phyloP scores from a whole-genome alignment of 2,888 invertebrate species.

The Lycocerus yunnanus region DNA sequence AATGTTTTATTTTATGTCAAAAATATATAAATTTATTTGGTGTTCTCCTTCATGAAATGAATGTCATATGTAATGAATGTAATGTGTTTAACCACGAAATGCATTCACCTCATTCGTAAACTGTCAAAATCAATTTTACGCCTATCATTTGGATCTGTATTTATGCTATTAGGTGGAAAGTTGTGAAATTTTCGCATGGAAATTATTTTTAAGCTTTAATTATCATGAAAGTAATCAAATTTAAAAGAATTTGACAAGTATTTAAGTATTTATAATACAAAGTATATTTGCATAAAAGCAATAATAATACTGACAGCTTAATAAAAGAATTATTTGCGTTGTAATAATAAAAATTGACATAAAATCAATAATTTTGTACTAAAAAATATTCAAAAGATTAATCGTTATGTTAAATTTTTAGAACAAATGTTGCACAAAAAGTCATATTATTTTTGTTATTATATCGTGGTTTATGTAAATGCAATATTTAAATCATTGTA shows the following conservation, averaged over 20 bases:
- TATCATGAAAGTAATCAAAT: not conserved
- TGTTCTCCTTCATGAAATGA: conserved; percentile 2
- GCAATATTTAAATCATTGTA: not conserved
- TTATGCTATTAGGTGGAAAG: conserved; percentile 1
- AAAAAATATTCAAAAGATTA: not conserved
- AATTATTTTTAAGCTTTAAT: not conserved
- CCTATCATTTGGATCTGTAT: conserved; percentile 1
- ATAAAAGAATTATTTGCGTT: conserved; percentile 1
- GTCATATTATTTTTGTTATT: not conserved
- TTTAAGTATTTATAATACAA: not conserved
- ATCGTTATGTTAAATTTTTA: not conserved
- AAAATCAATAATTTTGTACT: not conserved
- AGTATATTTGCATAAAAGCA: not conserved
- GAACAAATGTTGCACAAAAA: not conserved
- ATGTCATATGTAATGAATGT: conserved; percentile 10
- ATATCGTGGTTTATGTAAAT: not conserved
- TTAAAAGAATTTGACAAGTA: not conserved
- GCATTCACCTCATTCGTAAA: conserved; percentile 5
- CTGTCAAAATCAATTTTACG: conserved; percentile 8
- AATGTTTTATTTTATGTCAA: not conserved
- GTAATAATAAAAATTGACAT: conserved; percentile 3
- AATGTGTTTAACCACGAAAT: conserved; percentile 5
- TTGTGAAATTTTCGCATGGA: not conserved
- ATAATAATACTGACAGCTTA: not conserved
- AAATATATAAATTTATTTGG: not conserved